Evolutionary conservation across 1,140 invertebrate species (phyloP).

Genomic region (Penaeus chinensis): DNA sequence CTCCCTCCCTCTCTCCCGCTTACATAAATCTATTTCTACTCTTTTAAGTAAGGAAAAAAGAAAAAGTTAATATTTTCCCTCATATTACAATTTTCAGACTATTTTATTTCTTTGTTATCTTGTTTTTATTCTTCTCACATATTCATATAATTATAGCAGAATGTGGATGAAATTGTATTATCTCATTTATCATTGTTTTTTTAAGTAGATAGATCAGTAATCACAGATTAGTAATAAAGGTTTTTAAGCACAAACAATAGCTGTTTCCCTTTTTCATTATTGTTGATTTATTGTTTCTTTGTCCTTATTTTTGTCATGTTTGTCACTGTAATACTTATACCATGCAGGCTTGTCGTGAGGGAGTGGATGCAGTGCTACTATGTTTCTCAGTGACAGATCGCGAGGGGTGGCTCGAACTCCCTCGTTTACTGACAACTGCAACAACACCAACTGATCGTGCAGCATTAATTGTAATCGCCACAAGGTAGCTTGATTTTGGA

Average conservation of each 20-base stretch:
- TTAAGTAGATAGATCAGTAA: background rate
- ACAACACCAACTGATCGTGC: slow-evolving; percentile 51
- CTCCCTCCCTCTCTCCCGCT: no score
- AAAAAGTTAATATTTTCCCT: no score
- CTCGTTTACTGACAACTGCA: slow-evolving; percentile 40
- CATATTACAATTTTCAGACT: no score
- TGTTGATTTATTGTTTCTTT: no score
- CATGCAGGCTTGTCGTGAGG: slow-evolving; percentile 55
- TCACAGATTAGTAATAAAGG: background rate
- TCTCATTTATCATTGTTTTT: background rate
- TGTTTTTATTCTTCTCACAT: no score
- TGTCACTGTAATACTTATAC: background rate
- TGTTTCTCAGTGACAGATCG: slow-evolving; percentile 52
- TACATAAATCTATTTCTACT: no score
- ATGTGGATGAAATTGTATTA: no score
- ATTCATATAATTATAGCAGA: no score
- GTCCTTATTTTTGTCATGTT: background rate
- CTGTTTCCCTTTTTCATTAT: no score
- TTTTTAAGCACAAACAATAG: background rate
- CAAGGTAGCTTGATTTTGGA: slow-evolving; percentile 13
- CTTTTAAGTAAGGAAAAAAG: no score
- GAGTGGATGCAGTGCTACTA: slow-evolving; percentile 53
- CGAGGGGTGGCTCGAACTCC: slow-evolving; percentile 56
- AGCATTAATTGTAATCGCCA: slow-evolving; percentile 44
- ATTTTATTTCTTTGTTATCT: no score